These are phyloP conservation scores for Amphimedon queenslandica DNA, from an alignment of 37 sponge, comb jelly and placozoan species.

Conservation along the genomic window DNA sequence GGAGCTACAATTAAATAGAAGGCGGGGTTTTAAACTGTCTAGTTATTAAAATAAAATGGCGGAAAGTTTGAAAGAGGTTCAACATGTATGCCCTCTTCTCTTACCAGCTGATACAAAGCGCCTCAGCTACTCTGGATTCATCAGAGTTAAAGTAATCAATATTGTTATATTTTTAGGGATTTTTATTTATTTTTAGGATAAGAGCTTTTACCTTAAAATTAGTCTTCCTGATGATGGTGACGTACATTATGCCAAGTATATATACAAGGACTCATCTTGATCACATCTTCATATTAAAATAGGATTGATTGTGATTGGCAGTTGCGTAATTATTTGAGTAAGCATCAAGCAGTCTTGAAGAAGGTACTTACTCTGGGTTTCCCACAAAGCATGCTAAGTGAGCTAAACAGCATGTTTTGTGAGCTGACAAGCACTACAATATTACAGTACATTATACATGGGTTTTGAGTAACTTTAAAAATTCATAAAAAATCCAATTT, in stretches of 20 bases:
- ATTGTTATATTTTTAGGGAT: neutral
- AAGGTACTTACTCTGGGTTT: slow-evolving; percentile 18
- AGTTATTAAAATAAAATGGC: too few relatives aligned
- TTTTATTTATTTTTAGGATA: neutral
- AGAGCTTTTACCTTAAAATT: neutral
- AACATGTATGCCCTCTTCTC: slow-evolving; percentile 8
- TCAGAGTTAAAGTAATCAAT: slow-evolving; percentile 9
- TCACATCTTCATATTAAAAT: neutral
- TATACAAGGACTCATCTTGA: neutral
- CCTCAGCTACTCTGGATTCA: slow-evolving; percentile 9
- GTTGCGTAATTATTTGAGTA: slow-evolving; percentile 20
- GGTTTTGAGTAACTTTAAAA: too few relatives aligned
- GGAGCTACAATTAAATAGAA: too few relatives aligned
- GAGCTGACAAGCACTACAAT: too few relatives aligned
- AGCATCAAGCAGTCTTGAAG: slow-evolving; percentile 15
- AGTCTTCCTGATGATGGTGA: neutral
- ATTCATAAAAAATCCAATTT: too few relatives aligned
- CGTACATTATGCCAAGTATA: neutral
- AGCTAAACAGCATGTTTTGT: too few relatives aligned
- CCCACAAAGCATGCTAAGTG: too few relatives aligned
- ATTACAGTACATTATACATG: too few relatives aligned
- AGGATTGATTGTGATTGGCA: slow-evolving; percentile 64
- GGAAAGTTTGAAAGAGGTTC: too few relatives aligned
- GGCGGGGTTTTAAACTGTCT: too few relatives aligned
- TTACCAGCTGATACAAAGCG: slow-evolving; percentile 2